A percentile compares a stretch with the other conserved stretches of the same genome.
phyloP scores from a whole-genome alignment of 2,888 invertebrate species.

The Eupeodes latifasciatus region DNA sequence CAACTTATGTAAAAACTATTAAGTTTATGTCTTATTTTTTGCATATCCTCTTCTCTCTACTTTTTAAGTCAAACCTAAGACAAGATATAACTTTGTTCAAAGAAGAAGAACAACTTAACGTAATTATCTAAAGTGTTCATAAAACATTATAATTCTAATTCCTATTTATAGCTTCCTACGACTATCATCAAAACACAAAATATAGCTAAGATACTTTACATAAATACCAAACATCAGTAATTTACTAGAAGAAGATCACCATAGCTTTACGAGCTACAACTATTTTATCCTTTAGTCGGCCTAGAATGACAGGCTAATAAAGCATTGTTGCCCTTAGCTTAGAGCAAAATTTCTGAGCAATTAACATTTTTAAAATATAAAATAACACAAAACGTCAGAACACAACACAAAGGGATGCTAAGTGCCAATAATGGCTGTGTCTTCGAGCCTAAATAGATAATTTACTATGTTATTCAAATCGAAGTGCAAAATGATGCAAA shows the following conservation, averaged over 20 bases:
- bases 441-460: conserved; percentile 63
- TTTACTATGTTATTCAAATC: conserved; percentile 28
- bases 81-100: conserved; percentile 24
- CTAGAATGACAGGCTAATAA: conserved; percentile 70
- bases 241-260: conserved; percentile 14
- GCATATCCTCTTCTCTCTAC: conserved; percentile 16
- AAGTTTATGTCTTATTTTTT: background rate
- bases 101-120: conserved; percentile 50
- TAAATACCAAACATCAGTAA: conserved; percentile 51
- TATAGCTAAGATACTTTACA: conserved; percentile 51
- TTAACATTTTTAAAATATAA: conserved; percentile 5
- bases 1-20: conserved; percentile 13
- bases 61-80: conserved; percentile 41
- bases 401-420: conserved; percentile 23
- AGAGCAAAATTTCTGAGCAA: conserved; percentile 37
- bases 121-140: conserved; percentile 63
- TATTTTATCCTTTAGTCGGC: conserved; percentile 53
- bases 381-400: background rate
- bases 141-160: conserved; percentile 62
- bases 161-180: conserved; percentile 69
- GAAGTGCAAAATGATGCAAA: conserved; percentile 15
- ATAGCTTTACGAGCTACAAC: conserved; percentile 45
- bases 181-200: conserved; percentile 24
- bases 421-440: conserved; percentile 62
- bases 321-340: conserved; percentile 64